Evolutionary conservation across 2,888 invertebrate genomes (phyloP).

Genomic region (Cephus runcator): DNA sequence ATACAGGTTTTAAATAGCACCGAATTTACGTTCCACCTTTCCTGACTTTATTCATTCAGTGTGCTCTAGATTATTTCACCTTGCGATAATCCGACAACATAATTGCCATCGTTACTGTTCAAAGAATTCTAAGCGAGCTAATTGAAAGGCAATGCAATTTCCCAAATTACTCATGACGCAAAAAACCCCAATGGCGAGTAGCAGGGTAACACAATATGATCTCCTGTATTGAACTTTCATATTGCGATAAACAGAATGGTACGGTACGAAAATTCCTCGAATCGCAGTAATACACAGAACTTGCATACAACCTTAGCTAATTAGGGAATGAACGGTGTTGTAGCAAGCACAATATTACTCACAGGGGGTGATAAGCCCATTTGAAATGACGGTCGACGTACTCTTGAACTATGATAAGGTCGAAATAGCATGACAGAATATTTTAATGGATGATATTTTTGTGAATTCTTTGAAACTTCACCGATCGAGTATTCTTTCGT

Average conservation of each 20-base stretch:
- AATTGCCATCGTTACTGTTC: background rate
- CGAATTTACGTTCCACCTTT: background rate
- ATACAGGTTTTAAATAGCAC: background rate
- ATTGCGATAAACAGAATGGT: background rate
- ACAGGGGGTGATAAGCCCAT: background rate
- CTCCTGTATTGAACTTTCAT: background rate
- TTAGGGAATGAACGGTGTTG: slow-evolving; percentile 38
- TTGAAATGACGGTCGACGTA: background rate
- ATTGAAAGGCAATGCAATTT: background rate
- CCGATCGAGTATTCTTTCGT: background rate
- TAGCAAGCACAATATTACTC: background rate
- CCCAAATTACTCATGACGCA: background rate
- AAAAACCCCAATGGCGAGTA: background rate
- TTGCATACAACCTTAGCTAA: slow-evolving; percentile 29
- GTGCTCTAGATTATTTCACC: background rate
- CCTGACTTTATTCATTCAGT: background rate
- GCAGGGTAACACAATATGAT: background rate
- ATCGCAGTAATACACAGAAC: slow-evolving; percentile 32
- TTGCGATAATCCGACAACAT: background rate
- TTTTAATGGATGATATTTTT: background rate
- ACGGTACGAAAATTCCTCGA: slow-evolving; percentile 30
- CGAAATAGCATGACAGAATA: background rate
- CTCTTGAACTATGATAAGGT: slow-evolving; percentile 3
- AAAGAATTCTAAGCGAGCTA: background rate
- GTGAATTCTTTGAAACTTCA: background rate